These are phyloP conservation scores for Cheilinus undulatus DNA, from an alignment of 2,113 vertebrate species.

Conservation along the genomic window DNA sequence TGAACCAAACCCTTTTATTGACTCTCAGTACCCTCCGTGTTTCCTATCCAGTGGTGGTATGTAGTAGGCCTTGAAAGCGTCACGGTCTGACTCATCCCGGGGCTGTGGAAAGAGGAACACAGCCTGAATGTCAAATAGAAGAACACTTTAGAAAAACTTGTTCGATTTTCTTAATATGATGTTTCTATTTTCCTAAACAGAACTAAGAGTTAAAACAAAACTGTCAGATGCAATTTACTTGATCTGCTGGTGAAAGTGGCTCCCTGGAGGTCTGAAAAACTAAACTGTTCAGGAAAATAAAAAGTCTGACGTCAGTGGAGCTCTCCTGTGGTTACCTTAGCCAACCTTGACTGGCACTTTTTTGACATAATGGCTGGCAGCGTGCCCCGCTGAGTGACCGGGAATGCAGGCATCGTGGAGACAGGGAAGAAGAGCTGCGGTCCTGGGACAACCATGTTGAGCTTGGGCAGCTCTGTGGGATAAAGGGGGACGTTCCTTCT, in stretches of 20 bases:
- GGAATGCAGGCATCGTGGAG: conserved; percentile 65
- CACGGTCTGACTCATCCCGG: conserved; percentile 76
- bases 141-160: background rate
- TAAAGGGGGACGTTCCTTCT: conserved; percentile 54
- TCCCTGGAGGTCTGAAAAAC: background rate
- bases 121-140: conserved; percentile 37
- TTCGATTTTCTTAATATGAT: background rate
- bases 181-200: background rate
- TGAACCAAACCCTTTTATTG: conserved; percentile 18
- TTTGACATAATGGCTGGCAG: conserved; percentile 77
- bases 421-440: conserved; percentile 73
- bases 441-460: conserved; percentile 73
- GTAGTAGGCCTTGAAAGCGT: conserved; percentile 75
- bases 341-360: conserved; percentile 76
- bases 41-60: conserved; percentile 83
- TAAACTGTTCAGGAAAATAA: conserved; percentile 8
- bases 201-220: conserved; percentile 1
- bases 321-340: conserved; percentile 78
- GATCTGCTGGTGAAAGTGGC: background rate
- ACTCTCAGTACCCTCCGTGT: conserved; percentile 79
- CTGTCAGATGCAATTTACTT: background rate
- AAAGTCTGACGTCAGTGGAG: conserved; percentile 1
- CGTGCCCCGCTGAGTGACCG: conserved; percentile 61
- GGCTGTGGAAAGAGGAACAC: conserved; percentile 78
- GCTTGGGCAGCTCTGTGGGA: conserved; percentile 79